Base-by-base conservation (phyloP, 2,888 invertebrate genomes). In the Ferdinandea cuprea region DNA sequence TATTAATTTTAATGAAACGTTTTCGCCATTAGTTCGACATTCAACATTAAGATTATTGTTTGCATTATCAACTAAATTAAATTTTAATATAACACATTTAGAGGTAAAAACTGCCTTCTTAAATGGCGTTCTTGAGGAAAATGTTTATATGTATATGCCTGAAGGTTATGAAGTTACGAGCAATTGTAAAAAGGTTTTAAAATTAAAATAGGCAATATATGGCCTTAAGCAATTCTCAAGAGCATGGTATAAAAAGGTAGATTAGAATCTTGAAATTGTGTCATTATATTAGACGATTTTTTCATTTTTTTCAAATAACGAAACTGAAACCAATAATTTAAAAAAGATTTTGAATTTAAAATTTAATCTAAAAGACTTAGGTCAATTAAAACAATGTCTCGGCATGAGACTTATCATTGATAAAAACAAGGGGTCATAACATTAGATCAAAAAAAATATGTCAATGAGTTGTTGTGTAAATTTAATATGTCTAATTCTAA, bases 211-310 rank as follows among this genome's bases (percentile, higher is more conserved):
- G 19, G 52, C 69, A 3, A 3, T 81, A 6, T 76, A 72, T 32
- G 81, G 71, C 1, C 19, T 81, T 0, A 74, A 80, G 21, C 74
- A 80, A 8, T 68, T 74, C 2, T 56, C 42, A 19, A 13, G 69
- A 5, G 58, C 59, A 17, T 81, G 71, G 71, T 63, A 65, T 11
- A 32, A 15, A 15, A 59, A 32, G 17, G 2, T 69, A 3, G 42
- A 74, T 37, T 8, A 65, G 13, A 46, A 65, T 3, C 42, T 56
- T 1, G 42, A 65, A 15, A 56, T 73, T 17, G 25, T 65, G 15
- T n/a, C 28, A 37, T 40, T 15, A 15, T 50, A 4, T 28, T 32
- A 15, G 8, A 25, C 21, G 25, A 21, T 25, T 48, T 25, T 48
- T 28, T 25, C 21, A 6, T 5, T 48, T 28, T 25, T 25, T 25